Base-by-base conservation (phyloP, 2,888 invertebrate genomes). In the Cynaeus angustus region DNA sequence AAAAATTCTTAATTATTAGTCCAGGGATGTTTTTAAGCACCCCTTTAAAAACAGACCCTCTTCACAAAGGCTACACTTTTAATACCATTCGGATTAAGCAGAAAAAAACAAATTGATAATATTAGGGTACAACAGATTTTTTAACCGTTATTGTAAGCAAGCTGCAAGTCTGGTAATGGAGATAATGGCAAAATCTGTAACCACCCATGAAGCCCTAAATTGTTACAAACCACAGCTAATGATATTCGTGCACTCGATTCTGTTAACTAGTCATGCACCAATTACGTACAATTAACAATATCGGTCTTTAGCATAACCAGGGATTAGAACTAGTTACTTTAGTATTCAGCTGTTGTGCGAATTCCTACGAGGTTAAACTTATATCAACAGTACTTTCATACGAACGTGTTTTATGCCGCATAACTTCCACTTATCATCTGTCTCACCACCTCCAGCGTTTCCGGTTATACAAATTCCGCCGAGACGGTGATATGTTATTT, bases 401-500 rank as follows among this genome's bases (percentile, higher is more conserved):
- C 12, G 41, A 41, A 41, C 41, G 46, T 46, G 26, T 46, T 46
- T 46, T 46, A 46, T 46, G 46, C 46, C 26, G 53, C 21, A 53
- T 37, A 53, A 26, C 26, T 53, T 53, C 50, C 50, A 50, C 28
- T 50, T 50, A 50, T 50, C 50, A 50, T 28, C 28, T 12, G 56
- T 56, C 45, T 26, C 58, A 38, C 43, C 43, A 16, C 28, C 45
- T 13, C 56, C 41, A 28, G 16, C 58, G 28, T 56, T 55, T 55
- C 53, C 53, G 14, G 53, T 56, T 45, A 58, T 26, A 58, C 58
- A 43, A 58, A 43, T 43, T 38, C 38, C 58, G n/a, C 28, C 3
- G 58, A 58, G 43, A 45, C 58, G 58, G 28, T 43, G 58, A 58
- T 58, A 43, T 28, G 58, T 58, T 58, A 58, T 58, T 58, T 58